Evolutionary conservation across 1,140 invertebrate genomes (phyloP).

Genomic region (Drosophila nigrodunni): DNA sequence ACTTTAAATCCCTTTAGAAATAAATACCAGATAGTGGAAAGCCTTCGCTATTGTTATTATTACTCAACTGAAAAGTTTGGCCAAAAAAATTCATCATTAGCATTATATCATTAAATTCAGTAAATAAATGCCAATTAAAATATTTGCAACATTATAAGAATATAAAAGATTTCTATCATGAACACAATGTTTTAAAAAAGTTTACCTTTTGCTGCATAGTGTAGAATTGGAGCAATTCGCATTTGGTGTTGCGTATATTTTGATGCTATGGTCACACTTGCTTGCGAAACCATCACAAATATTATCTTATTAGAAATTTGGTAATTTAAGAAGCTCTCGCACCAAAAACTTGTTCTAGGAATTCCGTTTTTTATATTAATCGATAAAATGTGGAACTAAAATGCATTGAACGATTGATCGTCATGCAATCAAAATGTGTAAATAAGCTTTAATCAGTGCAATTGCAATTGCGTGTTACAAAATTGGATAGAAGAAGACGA

Average conservation of each 20-base stretch:
- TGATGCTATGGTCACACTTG: slow-evolving; percentile 41
- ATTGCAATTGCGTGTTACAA: slow-evolving; percentile 51
- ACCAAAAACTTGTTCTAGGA: slow-evolving; percentile 6
- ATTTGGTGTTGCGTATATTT: slow-evolving; percentile 14
- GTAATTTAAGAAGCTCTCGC: slow-evolving; percentile 12
- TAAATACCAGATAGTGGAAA: slow-evolving; percentile 22
- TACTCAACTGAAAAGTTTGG: too few species aligned
- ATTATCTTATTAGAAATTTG: slow-evolving; percentile 54
- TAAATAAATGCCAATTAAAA: background rate
- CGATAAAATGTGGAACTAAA: slow-evolving; percentile 22
- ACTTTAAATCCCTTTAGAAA: background rate
- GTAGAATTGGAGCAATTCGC: background rate
- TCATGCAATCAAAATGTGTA: slow-evolving; percentile 37
- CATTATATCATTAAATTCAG: too few species aligned
- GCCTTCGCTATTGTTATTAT: too few species aligned
- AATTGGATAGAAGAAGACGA: slow-evolving; percentile 27
- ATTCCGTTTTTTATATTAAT: background rate
- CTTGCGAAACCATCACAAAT: slow-evolving; percentile 68
- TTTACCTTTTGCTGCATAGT: background rate
- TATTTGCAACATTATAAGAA: background rate
- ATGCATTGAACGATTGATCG: slow-evolving; percentile 5
- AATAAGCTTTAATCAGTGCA: slow-evolving; percentile 31
- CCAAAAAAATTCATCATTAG: background rate
- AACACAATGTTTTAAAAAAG: background rate
- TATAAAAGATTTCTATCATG: background rate